Conservation (phyloP, 1,140 invertebrate genomes). For the Macrostomum lignano region DNA sequence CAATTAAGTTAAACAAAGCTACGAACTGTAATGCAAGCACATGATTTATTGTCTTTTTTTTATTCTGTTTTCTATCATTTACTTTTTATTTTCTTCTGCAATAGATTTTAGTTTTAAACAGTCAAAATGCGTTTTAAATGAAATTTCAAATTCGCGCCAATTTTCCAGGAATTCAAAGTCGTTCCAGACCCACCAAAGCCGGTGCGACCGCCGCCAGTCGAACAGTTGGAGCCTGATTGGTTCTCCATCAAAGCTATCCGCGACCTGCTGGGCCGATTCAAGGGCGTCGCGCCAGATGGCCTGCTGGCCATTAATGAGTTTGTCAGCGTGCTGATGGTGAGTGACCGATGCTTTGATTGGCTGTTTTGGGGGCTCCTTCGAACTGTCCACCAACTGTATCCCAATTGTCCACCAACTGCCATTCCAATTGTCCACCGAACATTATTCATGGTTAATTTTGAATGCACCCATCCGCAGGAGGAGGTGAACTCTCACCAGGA, state of each 20-base stretch:
- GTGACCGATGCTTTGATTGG: too few relatives aligned
- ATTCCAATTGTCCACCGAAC: too few relatives aligned
- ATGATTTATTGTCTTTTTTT: background rate
- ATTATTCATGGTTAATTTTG: too few relatives aligned
- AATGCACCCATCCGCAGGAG: too few relatives aligned
- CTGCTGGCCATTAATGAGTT: conserved; percentile 21
- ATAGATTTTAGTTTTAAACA: conserved; percentile 1
- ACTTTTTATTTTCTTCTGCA: too few relatives aligned
- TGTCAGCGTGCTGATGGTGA: too few relatives aligned
- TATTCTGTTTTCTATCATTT: background rate
- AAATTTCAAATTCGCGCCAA: too few relatives aligned
- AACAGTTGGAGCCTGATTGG: conserved; percentile 12
- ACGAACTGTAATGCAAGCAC: background rate
- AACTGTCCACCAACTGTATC: too few relatives aligned
- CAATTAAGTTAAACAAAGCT: background rate
- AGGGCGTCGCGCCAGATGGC: conserved; percentile 17
- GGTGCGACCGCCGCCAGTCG: conserved; percentile 12
- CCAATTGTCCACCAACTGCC: too few relatives aligned
- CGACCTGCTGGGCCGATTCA: conserved; percentile 17
- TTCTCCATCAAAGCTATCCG: conserved; percentile 19
- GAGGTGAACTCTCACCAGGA: too few relatives aligned
- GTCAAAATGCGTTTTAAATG: too few relatives aligned
- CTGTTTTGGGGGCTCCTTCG: too few relatives aligned
- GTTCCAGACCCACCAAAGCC: conserved; percentile 16
- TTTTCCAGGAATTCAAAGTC: conserved; percentile 16